Percentiles rank a stretch among this genome's conserved stretches.
phyloP scores from a whole-genome alignment of 1,140 invertebrate species.

The Nasonia longicornis region DNA sequence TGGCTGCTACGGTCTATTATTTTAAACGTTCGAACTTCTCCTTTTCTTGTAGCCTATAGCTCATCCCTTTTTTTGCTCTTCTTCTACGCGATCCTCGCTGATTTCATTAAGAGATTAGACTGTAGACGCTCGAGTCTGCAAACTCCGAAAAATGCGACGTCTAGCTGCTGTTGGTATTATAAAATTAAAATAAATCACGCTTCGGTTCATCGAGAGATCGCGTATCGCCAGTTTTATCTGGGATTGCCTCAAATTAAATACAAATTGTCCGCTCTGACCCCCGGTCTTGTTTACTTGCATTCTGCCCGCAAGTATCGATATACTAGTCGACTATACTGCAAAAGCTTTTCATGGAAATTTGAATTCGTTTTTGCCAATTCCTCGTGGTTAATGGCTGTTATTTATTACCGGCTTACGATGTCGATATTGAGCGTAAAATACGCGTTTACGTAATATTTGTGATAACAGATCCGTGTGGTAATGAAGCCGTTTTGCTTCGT shows the following conservation, averaged over 20 bases:
- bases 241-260: conserved; percentile 19
- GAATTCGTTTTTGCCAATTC: neutral
- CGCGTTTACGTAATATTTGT: too few species aligned
- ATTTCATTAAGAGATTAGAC: conserved; percentile 35
- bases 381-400: neutral
- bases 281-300: neutral
- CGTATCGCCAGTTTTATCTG: conserved; percentile 2
- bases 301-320: neutral
- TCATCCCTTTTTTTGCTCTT: neutral
- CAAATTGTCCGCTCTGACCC: neutral
- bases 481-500: too few species aligned
- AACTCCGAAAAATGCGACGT: conserved; percentile 15
- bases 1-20: conserved; percentile 1
- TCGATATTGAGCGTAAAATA: too few species aligned
- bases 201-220: neutral
- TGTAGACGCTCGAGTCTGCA: neutral
- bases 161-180: neutral
- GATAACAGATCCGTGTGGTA: too few species aligned
- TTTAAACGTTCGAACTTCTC: conserved; percentile 25
- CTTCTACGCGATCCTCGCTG: neutral
- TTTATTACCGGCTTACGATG: neutral
- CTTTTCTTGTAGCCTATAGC: neutral
- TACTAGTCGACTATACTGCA: neutral
- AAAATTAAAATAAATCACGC: conserved; percentile 26
- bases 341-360: neutral